Evolutionary conservation across 2,797 vertebrate genomes (phyloP), one percentile per base, ranked within the genome.

Genomic region (Sarcoramphus papa): DNA sequence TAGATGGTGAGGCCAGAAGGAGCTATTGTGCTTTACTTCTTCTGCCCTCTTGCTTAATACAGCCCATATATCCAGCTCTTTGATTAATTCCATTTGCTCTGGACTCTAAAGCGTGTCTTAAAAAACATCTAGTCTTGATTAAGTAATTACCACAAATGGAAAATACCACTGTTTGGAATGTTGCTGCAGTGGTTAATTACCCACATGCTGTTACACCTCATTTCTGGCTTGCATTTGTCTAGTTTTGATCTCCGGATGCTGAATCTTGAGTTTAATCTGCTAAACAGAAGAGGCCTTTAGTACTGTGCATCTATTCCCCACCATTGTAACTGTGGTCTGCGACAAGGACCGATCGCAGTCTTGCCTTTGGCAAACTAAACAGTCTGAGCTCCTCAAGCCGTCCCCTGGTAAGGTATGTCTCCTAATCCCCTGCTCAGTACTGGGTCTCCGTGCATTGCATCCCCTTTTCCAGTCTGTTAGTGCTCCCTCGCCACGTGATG

Each of bases 91-190:
- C 18, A 24, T 85, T 93, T 84, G 53, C 62, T 88, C 76, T 72
- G 79, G 76, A 78, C 85, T 90, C 57, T 75, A 47, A 78, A 90
- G 47, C 4, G 2, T 90, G 45, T 78, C 50, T 64, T 88, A 11
- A 88, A 77, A 88, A 90, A 21, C 64, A 91, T 92, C 64, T 80
- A 90, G 37, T 72, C 81, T 93, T 87, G 77, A 93, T 91, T 72
- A 85, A 95, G 75, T 77, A 64, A 80, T 94, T 95, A 88, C 37
- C 83, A 68, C 68, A 85, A 90, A 95, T 93, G 89, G 92, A 85
- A 94, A 90, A 88, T 92, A 88, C 72, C 81, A 80, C 74, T 60
- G 21, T 89, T 89, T 79, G 84, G 43, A 89, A 24, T 56, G 33
- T 93, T 93, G 56, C 72, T 95, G 84, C 63, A 82, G 77, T 85